Evolutionary conservation across 2,888 invertebrate species (phyloP).

Genomic region (Chrysina gloriosa): DNA sequence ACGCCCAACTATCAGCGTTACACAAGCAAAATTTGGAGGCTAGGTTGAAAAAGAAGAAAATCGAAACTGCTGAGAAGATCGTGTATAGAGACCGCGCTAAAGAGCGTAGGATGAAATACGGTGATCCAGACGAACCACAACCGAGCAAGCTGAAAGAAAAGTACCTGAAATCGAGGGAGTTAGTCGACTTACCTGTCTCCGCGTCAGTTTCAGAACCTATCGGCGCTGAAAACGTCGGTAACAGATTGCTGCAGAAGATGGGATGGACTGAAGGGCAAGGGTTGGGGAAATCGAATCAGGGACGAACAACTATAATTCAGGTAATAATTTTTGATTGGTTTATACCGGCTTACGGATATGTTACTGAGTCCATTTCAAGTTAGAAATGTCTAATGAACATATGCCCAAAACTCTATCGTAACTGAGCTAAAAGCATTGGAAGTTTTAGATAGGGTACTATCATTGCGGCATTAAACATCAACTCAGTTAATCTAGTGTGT

Average conservation of each 20-base stretch:
- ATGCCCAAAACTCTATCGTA: too few relatives aligned
- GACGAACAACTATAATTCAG: conserved; percentile 92
- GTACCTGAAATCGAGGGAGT: conserved; percentile 72
- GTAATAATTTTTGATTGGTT: conserved; percentile 67
- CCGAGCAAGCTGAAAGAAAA: conserved; percentile 80
- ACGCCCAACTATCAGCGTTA: conserved; percentile 92
- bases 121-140: conserved; percentile 84
- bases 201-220: conserved; percentile 76
- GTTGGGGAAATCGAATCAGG: conserved; percentile 92
- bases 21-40: conserved; percentile 88
- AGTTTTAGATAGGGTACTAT: too few relatives aligned
- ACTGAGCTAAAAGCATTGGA: too few relatives aligned
- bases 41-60: conserved; percentile 54
- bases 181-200: conserved; percentile 65
- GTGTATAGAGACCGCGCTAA: conserved; percentile 96
- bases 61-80: conserved; percentile 52
- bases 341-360: too few relatives aligned
- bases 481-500: too few relatives aligned
- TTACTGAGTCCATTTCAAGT: too few relatives aligned
- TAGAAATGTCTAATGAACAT: too few relatives aligned
- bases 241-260: conserved; percentile 96
- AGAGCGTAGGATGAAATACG: conserved; percentile 93
- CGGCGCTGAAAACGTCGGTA: conserved; percentile 92
- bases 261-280: conserved; percentile 99
- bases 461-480: too few relatives aligned